Conservation (phyloP, 2,888 invertebrate genomes). For the Rhorus exstirpatorius region DNA sequence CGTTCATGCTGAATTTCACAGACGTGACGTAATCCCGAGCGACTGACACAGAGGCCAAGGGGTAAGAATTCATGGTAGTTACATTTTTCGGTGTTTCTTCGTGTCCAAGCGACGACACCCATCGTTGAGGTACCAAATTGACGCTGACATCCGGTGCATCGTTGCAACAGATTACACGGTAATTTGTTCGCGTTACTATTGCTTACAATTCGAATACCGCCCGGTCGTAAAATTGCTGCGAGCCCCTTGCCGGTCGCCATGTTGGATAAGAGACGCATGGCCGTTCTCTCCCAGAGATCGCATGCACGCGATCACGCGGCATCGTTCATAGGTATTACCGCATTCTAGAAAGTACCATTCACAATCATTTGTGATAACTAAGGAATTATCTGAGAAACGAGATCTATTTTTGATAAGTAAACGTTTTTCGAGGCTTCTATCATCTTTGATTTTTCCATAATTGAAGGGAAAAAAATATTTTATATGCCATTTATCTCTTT, state of each 20-base stretch:
- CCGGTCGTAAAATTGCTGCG: conserved; percentile 82
- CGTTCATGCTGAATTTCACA: conserved; percentile 14
- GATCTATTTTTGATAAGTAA: neutral
- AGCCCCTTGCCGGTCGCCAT: conserved; percentile 86
- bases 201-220: conserved; percentile 81
- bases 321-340: neutral
- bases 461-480: neutral
- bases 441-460: neutral
- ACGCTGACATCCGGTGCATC: conserved; percentile 77
- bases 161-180: conserved; percentile 73
- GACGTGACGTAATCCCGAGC: conserved; percentile 81
- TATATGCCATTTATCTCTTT: no score
- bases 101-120: conserved; percentile 78
- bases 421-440: neutral
- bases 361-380: neutral
- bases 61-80: conserved; percentile 65
- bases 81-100: conserved; percentile 80
- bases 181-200: conserved; percentile 80
- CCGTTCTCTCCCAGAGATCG: conserved; percentile 31
- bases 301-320: conserved; percentile 11
- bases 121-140: conserved; percentile 73
- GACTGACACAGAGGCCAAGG: conserved; percentile 23
- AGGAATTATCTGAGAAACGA: neutral
- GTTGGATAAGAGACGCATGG: conserved; percentile 82
- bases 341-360: neutral